phyloP scores from a whole-genome alignment of 2,113 vertebrate genomes.

The Neoarius graeffei region DNA sequence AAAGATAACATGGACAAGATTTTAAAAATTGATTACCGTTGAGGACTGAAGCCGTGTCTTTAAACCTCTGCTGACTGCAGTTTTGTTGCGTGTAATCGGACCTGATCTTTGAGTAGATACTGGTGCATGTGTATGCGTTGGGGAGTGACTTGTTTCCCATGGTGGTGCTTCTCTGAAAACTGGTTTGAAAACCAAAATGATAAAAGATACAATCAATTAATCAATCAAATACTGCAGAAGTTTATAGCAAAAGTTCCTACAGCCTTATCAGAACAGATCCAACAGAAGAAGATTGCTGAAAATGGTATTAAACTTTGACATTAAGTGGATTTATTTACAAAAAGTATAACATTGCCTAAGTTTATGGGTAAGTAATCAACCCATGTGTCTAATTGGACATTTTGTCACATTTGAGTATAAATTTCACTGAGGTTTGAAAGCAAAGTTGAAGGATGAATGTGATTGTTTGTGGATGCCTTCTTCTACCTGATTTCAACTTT shows the following conservation, averaged over 20 bases:
- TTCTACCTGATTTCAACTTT: not conserved
- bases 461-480: not conserved
- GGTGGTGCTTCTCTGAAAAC: slow-evolving; percentile 10
- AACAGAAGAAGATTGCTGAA: not conserved
- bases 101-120: slow-evolving; percentile 9
- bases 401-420: not conserved
- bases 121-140: not conserved
- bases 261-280: not conserved
- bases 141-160: not conserved
- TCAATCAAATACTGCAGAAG: not conserved
- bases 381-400: not conserved
- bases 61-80: not conserved
- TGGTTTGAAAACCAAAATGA: not conserved
- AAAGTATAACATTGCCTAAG: not conserved
- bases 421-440: not conserved
- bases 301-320: not conserved
- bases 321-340: not conserved
- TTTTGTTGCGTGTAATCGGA: not conserved
- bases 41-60: slow-evolving; percentile 12
- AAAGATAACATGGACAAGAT: not conserved
- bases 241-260: not conserved
- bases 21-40: slow-evolving; percentile 23
- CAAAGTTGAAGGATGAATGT: not conserved
- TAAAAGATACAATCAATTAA: not conserved
- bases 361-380: not conserved